Conservation (phyloP, 2,888 invertebrate species). For the Hipparchia sbordonii region DNA sequence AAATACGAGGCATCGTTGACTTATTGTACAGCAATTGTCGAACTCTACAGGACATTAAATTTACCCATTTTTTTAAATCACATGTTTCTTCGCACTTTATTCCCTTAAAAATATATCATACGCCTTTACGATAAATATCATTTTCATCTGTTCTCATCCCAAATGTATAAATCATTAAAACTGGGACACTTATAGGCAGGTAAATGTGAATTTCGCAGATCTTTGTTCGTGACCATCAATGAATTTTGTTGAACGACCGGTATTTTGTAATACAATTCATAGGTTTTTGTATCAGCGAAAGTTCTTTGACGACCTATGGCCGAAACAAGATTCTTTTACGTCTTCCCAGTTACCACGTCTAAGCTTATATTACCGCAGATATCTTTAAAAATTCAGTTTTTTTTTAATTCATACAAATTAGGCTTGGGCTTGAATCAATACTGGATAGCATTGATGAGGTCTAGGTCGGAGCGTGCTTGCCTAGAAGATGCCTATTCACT, state of each 20-base stretch:
- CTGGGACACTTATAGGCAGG: constrained; percentile 47
- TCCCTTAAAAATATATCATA: constrained; percentile 22
- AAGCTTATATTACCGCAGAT: neutral
- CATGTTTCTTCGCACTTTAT: neutral
- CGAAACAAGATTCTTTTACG: constrained; percentile 10
- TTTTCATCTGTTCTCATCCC: constrained; percentile 19
- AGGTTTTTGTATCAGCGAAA: constrained; percentile 39
- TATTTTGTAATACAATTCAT: constrained; percentile 39
- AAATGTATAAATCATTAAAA: constrained; percentile 44
- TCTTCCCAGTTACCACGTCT: neutral
- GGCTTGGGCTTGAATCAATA: too few species aligned
- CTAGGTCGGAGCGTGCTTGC: too few species aligned
- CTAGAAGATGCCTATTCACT: too few species aligned
- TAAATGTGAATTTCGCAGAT: constrained; percentile 53
- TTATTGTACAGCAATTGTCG: constrained; percentile 66
- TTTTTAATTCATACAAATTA: too few species aligned
- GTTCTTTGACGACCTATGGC: constrained; percentile 7
- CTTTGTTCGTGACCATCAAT: constrained; percentile 70
- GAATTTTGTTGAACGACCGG: constrained; percentile 57
- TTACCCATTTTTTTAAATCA: constrained; percentile 38
- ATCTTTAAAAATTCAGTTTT: too few species aligned
- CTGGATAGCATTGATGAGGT: too few species aligned
- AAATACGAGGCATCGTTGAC: constrained; percentile 65
- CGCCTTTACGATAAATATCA: constrained; percentile 16
- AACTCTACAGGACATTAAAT: constrained; percentile 57